A percentile compares a stretch with the other conserved stretches of the same genome.
Conservation (phyloP, 2,888 invertebrate species). For the Ophion ellenae region DNA sequence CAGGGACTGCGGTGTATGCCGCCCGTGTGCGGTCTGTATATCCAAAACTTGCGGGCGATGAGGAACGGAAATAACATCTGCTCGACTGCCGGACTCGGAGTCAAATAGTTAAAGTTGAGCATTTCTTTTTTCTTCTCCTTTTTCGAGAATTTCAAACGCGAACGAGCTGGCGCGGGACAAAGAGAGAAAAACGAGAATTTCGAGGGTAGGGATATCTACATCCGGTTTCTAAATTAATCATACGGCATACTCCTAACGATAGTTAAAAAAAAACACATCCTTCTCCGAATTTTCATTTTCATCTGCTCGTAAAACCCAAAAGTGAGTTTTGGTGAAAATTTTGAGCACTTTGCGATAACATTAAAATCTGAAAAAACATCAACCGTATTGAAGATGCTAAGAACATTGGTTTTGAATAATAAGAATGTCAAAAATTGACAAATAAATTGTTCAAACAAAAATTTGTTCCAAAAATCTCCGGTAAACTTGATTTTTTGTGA, state of each 20-base stretch:
- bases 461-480: too few relatives aligned
- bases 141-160: conserved; percentile 10
- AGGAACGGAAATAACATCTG: conserved; percentile 79
- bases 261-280: background rate
- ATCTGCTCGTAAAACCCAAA: background rate
- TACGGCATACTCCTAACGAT: background rate
- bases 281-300: background rate
- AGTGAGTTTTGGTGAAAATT: too few relatives aligned
- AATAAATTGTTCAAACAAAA: too few relatives aligned
- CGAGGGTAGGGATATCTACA: conserved; percentile 18
- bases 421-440: too few relatives aligned
- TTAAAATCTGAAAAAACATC: too few relatives aligned
- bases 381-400: too few relatives aligned
- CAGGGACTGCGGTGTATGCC: conserved; percentile 36
- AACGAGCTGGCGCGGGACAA: background rate
- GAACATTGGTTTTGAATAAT: too few relatives aligned
- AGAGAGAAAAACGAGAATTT: conserved; percentile 28
- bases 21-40: conserved; percentile 56
- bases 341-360: too few relatives aligned
- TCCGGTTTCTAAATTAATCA: conserved; percentile 43
- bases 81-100: conserved; percentile 53
- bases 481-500: too few relatives aligned
- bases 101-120: conserved; percentile 31
- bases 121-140: background rate
- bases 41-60: conserved; percentile 52